Conservation (phyloP, 1,140 invertebrate species). For the Pogonomyrmex barbatus region DNA sequence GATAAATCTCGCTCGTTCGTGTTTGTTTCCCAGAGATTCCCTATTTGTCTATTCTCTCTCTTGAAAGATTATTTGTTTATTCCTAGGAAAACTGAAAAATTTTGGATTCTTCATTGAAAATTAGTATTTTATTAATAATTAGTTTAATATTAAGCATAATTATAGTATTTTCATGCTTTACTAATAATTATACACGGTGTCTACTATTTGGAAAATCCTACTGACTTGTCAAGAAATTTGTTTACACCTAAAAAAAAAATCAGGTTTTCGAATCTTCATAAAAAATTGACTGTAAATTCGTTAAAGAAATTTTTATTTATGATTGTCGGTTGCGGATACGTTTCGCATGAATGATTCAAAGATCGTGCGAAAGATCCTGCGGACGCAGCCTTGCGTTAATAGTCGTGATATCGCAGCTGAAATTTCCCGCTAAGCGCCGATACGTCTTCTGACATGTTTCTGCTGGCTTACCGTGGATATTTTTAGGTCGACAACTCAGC, state of each 20-base stretch:
- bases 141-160: no score
- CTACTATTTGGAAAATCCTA: no score
- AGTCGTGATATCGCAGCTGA: conserved; percentile 20
- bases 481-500: conserved; percentile 69
- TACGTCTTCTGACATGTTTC: conserved; percentile 67
- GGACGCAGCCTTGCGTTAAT: conserved; percentile 12
- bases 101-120: neutral
- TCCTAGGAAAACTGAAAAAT: neutral
- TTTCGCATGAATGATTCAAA: neutral
- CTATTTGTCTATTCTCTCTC: conserved; percentile 36
- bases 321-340: neutral
- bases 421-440: conserved; percentile 42
- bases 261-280: neutral
- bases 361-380: neutral
- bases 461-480: conserved; percentile 59
- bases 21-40: conserved; percentile 8
- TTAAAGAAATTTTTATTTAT: neutral
- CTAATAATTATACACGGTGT: no score
- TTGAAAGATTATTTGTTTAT: neutral
- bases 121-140: neutral
- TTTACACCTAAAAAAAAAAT: no score
- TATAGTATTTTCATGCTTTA: no score
- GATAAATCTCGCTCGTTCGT: neutral
- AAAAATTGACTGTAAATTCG: neutral
- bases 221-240: no score